Conservation (phyloP, 2,797 vertebrate genomes). For the Pantherophis alleghaniensis region DNA sequence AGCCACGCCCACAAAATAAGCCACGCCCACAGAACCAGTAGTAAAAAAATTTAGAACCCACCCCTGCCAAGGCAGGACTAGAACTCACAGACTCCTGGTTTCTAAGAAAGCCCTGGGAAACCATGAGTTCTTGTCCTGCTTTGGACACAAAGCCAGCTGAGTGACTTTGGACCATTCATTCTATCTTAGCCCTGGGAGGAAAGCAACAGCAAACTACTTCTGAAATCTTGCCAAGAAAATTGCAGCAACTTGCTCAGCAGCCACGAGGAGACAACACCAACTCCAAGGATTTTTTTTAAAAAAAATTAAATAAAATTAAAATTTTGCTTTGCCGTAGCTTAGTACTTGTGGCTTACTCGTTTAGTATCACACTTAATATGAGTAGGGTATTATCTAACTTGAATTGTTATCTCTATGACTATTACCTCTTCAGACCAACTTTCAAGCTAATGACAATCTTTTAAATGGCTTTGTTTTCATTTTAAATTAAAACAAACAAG, state of each 20-base stretch:
- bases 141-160: neutral
- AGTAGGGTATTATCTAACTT: neutral
- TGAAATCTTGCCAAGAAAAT: neutral
- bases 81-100: neutral
- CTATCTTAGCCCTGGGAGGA: neutral
- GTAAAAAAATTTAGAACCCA: too few relatives aligned
- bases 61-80: neutral
- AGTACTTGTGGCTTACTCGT: neutral
- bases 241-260: neutral
- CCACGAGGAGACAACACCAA: neutral
- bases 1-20: too few relatives aligned
- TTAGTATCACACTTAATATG: neutral
- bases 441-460: neutral
- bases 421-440: neutral
- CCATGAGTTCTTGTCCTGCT: neutral
- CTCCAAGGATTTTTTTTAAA: neutral
- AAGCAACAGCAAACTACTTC: neutral
- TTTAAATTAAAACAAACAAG: neutral
- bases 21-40: too few relatives aligned
- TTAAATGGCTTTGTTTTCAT: neutral
- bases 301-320: neutral
- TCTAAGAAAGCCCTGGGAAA: neutral
- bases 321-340: neutral
- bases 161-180: neutral
- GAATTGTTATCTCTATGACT: neutral